Base-by-base conservation (phyloP, 2,888 invertebrate species). In the Tachina lurida region DNA sequence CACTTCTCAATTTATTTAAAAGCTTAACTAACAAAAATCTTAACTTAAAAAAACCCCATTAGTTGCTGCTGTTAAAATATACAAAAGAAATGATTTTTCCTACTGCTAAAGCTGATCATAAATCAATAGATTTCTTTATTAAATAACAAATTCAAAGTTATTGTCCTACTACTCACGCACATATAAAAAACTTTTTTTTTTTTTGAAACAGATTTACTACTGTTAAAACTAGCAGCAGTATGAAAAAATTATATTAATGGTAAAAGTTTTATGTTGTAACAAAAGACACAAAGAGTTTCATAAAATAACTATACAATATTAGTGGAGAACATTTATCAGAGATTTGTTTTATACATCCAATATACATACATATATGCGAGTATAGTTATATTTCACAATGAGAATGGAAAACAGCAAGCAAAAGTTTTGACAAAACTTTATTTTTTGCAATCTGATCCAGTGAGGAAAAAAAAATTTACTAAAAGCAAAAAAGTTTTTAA, bases 201-300 rank as follows among this genome's bases (percentile, higher is more conserved):
- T 39, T n/a, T 52, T 3, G 52, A 49, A 47, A 17, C 19, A 41
- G 74, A 49, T 62, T 62, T 62, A n/a, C 41, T 19, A 17, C 8
- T 49, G 41, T 1, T 9, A 49, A 56, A 39, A 13, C 2, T n/a
- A 41, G 15, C 17, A 19, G 45, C 43, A 63, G 17, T 3, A 31
- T 31, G 47, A 56, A 39, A 49, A 43, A 56, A 19, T 17, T 8
- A 22, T 60, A 45, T 31, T 70, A 78, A 74, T 81, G 60, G 17
- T 13, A 74, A 80, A 73, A 81, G 52, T 81, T 74, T 62, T 60
- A 13, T 74, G 52, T 52, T 74, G 60, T 52, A 81, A 68, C 74
- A 68, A 60, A 68, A 81, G 43, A 52, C 74, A 81, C 67, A 74
- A 81, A 74, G 74, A 68, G 39, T 47, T 71, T 15, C 43, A 54